Base-by-base conservation (phyloP, 2,888 invertebrate genomes). In the Lobophora halterata region DNA sequence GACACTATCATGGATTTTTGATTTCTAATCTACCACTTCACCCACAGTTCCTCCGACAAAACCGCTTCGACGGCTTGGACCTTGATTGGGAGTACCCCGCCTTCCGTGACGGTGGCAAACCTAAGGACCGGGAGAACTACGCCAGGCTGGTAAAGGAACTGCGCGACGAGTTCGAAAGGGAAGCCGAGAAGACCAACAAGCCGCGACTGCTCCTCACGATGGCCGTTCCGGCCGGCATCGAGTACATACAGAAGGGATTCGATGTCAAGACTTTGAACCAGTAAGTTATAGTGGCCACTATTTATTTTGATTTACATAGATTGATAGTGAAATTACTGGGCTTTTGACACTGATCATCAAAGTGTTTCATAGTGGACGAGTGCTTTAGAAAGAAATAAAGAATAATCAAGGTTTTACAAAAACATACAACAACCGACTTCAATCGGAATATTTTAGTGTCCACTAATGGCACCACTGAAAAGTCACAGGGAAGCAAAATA, bases 211-310 rank as follows among this genome's bases (percentile, higher is more conserved):
- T 97, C 31, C 83, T 98, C 8, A 96, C 97, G 3, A 96, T 97
- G 93, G 97, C 97, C 5, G 96, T 97, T 14, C 97, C 97, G 0
- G 97, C 97, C 1, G 97, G 97, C 10, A 93, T 95, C 55, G 96
- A 97, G 70, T 96, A 97, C 67, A 94, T 97, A 53, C 93, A 96
- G 67, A 96, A 97, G 70, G 97, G 97, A 47, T 98, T 96, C 71
- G 97, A 98, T 61, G 90, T 98, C 37, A 93, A 93, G 44, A 93
- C 93, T 58, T 81, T 98, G 37, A 95, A 95, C 72, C 93, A 92
- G 92, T 95, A 65, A 87, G 89, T 78, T 8, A n/a, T n/a, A n/a
- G n/a, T n/a, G n/a, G n/a, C n/a, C n/a, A n/a, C n/a, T n/a, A n/a
- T n/a, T n/a, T n/a, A n/a, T n/a, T n/a, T n/a, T n/a, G n/a, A n/a